A percentile compares a stretch with the other conserved stretches of the same genome.
Evolutionary conservation across 2,113 vertebrate genomes (phyloP).

Genomic region (Athene noctua): DNA sequence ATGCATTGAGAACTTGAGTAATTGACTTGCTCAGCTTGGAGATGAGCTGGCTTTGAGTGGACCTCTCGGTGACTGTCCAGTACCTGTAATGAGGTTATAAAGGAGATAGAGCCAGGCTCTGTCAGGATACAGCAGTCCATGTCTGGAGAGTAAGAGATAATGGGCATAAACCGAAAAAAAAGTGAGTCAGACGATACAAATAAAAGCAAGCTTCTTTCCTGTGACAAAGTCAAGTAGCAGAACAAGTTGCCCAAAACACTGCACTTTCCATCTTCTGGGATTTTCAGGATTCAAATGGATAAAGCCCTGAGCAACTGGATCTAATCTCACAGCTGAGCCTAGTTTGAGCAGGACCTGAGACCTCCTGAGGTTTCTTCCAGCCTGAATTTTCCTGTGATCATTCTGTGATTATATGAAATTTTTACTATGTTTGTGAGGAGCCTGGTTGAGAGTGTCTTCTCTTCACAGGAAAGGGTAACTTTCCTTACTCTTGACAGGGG

Average conservation of each 20-base stretch:
- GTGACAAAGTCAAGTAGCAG: not conserved
- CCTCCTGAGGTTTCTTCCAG: not conserved
- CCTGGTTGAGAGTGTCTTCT: not conserved
- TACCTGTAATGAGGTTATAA: not conserved
- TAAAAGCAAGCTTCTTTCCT: not conserved
- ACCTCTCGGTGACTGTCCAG: not conserved
- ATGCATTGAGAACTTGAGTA: not conserved
- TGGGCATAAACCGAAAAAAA: not conserved
- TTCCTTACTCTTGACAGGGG: not conserved
- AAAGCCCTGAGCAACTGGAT: not conserved
- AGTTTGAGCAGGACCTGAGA: not conserved
- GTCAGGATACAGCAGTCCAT: not conserved
- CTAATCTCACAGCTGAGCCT: not conserved
- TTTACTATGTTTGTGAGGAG: not conserved
- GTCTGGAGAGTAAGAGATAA: not conserved
- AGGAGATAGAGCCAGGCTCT: not conserved
- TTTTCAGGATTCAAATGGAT: not conserved
- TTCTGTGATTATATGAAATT: not conserved
- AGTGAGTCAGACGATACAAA: not conserved
- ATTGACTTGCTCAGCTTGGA: not conserved
- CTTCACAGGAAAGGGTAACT: not conserved
- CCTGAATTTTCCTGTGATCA: not conserved
- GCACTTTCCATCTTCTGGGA: not conserved
- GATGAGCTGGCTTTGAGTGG: not conserved
- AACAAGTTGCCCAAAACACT: not conserved